Percentiles rank a stretch among this genome's conserved stretches.
These are phyloP conservation scores for Akabosia matsudoensis DNA, from an alignment of 1,140 invertebrate genomes.

Conservation along the genomic window DNA sequence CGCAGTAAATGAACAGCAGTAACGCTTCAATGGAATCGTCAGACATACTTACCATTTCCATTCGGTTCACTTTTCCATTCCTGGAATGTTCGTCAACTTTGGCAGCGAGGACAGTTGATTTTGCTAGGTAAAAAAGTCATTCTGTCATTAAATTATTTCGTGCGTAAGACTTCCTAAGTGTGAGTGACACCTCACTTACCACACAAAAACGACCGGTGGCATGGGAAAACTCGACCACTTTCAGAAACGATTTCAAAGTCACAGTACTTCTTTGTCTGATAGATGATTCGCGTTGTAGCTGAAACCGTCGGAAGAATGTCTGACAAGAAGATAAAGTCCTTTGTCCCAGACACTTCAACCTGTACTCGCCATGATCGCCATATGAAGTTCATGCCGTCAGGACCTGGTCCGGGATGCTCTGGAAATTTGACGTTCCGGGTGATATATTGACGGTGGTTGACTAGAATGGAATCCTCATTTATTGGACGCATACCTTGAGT, in stretches of 20 bases:
- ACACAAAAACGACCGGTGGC: background rate
- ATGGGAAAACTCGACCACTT: background rate
- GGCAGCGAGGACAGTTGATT: background rate
- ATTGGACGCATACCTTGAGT: too few relatives aligned
- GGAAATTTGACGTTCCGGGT: too few relatives aligned
- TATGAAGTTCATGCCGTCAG: too few relatives aligned
- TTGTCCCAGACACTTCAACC: too few relatives aligned
- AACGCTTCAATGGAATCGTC: background rate
- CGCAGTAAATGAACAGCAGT: background rate
- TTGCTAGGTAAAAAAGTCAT: background rate
- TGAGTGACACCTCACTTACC: too few relatives aligned
- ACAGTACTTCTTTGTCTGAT: background rate
- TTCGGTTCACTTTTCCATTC: background rate
- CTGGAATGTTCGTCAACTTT: background rate
- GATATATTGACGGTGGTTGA: too few relatives aligned
- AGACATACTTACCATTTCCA: background rate
- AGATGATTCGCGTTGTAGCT: too few relatives aligned
- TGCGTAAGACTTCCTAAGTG: background rate
- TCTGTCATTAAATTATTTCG: background rate
- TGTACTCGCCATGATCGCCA: too few relatives aligned
- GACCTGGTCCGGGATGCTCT: too few relatives aligned
- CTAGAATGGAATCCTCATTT: too few relatives aligned
- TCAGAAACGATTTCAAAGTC: background rate
- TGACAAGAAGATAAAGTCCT: too few relatives aligned
- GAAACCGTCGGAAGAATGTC: too few relatives aligned